Conservation (phyloP, 2,888 invertebrate genomes). For the Asteroscopus sphinx region DNA sequence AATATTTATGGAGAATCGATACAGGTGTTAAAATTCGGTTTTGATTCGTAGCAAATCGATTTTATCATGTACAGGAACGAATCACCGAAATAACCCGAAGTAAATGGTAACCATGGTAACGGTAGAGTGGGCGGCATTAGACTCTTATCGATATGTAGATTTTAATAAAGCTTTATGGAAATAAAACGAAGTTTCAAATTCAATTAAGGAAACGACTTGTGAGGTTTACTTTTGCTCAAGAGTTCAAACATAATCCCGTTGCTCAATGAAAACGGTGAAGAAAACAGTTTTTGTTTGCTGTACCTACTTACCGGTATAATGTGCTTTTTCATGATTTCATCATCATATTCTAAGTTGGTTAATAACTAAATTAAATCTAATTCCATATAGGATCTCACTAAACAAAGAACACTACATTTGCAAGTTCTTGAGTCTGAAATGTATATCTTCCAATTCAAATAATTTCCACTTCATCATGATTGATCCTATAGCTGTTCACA, state of each 20-base stretch:
- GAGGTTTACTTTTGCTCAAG: conserved; percentile 30
- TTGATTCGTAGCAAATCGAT: conserved; percentile 76
- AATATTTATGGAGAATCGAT: conserved; percentile 50
- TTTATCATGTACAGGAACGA: conserved; percentile 69
- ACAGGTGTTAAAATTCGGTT: conserved; percentile 62
- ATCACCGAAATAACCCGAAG: conserved; percentile 65
- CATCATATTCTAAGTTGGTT: neutral
- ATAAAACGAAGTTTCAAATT: conserved; percentile 35
- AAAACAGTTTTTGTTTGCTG: neutral
- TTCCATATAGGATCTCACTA: too few species aligned
- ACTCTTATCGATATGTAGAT: conserved; percentile 47
- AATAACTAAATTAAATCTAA: too few species aligned
- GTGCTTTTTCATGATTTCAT: neutral
- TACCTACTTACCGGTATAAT: neutral
- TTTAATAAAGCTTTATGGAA: conserved; percentile 45
- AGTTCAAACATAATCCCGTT: conserved; percentile 17
- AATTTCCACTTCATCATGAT: neutral
- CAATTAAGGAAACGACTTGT: conserved; percentile 41
- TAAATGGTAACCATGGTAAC: conserved; percentile 64
- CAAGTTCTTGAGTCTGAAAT: neutral
- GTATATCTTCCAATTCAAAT: neutral
- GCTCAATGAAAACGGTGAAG: conserved; percentile 2
- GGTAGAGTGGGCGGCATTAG: conserved; percentile 47
- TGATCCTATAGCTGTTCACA: neutral
- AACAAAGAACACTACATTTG: neutral